Evolutionary conservation across 2,113 vertebrate genomes (phyloP).

Genomic region (Athene cunicularia): DNA sequence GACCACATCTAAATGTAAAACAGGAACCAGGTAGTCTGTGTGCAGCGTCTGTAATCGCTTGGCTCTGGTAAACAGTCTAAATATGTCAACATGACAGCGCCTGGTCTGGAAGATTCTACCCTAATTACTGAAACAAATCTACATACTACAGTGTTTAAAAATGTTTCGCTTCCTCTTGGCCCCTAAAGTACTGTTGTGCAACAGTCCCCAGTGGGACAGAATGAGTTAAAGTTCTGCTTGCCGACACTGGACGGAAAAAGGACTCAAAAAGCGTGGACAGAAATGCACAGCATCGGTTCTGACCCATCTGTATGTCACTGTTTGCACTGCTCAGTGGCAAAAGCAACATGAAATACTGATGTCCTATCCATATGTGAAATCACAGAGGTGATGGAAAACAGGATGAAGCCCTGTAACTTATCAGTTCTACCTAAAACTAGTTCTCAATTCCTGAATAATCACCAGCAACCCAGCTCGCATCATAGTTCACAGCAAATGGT

Average conservation of each 20-base stretch:
- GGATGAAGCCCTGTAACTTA: background rate
- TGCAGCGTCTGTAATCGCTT: constrained; percentile 26
- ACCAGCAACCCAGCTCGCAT: background rate
- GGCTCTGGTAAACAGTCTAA: constrained; percentile 65
- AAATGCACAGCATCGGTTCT: background rate
- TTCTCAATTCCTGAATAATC: background rate
- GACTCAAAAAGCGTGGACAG: background rate
- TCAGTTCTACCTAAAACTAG: background rate
- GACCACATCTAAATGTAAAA: constrained; percentile 59
- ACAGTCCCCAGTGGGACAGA: background rate
- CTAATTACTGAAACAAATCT: constrained; percentile 59
- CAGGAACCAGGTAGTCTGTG: constrained; percentile 66
- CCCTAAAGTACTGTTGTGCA: constrained; percentile 17
- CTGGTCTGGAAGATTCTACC: constrained; percentile 31
- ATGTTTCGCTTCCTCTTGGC: constrained; percentile 56
- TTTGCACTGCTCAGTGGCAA: background rate
- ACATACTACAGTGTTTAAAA: constrained; percentile 23
- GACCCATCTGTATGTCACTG: background rate
- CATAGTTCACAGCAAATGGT: background rate
- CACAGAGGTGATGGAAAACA: background rate
- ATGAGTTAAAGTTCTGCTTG: background rate
- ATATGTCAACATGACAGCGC: background rate
- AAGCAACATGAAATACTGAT: background rate
- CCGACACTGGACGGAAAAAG: background rate
- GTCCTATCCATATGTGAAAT: background rate